phyloP scores from a whole-genome alignment of 2,797 vertebrate species.

The Sebastes baramenuke region DNA sequence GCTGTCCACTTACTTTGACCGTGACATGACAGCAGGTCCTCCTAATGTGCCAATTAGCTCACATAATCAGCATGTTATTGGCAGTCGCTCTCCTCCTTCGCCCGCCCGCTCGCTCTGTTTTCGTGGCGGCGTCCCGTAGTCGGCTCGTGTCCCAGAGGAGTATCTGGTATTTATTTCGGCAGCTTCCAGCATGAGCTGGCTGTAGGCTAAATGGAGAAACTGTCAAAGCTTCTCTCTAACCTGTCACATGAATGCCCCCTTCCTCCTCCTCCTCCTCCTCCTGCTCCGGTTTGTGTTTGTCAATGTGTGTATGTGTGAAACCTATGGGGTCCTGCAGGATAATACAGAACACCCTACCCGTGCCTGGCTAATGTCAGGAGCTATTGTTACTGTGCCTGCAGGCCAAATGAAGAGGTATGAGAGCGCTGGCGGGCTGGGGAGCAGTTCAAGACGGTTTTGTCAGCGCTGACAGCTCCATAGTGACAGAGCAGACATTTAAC shows the following conservation, averaged over 20 bases:
- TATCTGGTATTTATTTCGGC: constrained; percentile 75
- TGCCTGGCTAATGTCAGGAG: constrained; percentile 74
- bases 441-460: constrained; percentile 66
- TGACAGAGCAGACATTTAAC: constrained; percentile 74
- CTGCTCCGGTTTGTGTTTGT: constrained; percentile 34
- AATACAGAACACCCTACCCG: constrained; percentile 58
- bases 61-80: constrained; percentile 61
- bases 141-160: constrained; percentile 65
- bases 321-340: constrained; percentile 59
- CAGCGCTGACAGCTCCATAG: constrained; percentile 67
- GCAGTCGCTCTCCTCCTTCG: constrained; percentile 35
- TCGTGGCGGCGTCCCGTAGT: constrained; percentile 59
- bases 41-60: constrained; percentile 66
- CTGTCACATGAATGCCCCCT: constrained; percentile 67
- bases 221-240: constrained; percentile 77
- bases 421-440: constrained; percentile 62
- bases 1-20: constrained; percentile 24
- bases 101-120: constrained; percentile 44
- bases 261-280: not conserved
- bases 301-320: constrained; percentile 50
- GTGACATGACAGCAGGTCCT: constrained; percentile 38
- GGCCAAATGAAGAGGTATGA: constrained; percentile 70
- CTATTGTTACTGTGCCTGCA: constrained; percentile 71
- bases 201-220: constrained; percentile 76
- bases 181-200: constrained; percentile 66